Conservation (phyloP, 2,797 vertebrate genomes). For the Uromys caudimaculatus region DNA sequence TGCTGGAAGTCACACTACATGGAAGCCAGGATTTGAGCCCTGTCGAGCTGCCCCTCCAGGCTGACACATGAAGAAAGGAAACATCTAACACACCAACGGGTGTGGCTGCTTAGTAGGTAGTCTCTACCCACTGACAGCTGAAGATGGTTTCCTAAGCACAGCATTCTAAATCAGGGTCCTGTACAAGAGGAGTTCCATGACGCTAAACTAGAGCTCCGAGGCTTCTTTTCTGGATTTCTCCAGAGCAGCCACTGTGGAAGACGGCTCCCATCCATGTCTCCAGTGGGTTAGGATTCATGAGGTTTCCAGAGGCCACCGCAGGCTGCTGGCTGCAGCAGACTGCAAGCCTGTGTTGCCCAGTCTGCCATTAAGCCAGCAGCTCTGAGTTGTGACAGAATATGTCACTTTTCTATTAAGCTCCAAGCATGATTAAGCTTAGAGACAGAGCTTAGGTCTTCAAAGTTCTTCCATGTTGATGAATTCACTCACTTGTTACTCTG, state of each 20-base stretch:
- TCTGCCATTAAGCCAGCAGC: slow-evolving; percentile 77
- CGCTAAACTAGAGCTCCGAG: not conserved
- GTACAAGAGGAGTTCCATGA: not conserved
- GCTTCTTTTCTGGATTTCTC: not conserved
- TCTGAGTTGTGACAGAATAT: slow-evolving; percentile 51
- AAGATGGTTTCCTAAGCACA: not conserved
- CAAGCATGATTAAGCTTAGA: slow-evolving; percentile 67
- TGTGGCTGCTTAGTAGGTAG: not conserved
- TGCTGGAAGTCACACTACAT: not conserved
- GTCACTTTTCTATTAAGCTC: not conserved
- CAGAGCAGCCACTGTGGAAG: not conserved
- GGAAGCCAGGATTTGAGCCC: not conserved
- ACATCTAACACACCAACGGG: not conserved
- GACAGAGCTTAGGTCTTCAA: slow-evolving; percentile 69
- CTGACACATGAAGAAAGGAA: not conserved
- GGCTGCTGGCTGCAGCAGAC: slow-evolving; percentile 53
- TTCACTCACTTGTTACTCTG: not conserved
- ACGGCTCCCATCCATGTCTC: not conserved
- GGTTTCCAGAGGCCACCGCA: slow-evolving; percentile 61
- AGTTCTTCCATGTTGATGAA: slow-evolving; percentile 5
- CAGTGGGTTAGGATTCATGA: not conserved
- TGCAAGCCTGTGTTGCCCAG: slow-evolving; percentile 62
- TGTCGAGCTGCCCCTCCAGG: not conserved
- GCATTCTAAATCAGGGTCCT: not conserved
- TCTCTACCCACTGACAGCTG: not conserved